These are phyloP conservation scores for Caenorhabditis virilis DNA, from an alignment of 2,888 invertebrate genomes.

Conservation along the genomic window DNA sequence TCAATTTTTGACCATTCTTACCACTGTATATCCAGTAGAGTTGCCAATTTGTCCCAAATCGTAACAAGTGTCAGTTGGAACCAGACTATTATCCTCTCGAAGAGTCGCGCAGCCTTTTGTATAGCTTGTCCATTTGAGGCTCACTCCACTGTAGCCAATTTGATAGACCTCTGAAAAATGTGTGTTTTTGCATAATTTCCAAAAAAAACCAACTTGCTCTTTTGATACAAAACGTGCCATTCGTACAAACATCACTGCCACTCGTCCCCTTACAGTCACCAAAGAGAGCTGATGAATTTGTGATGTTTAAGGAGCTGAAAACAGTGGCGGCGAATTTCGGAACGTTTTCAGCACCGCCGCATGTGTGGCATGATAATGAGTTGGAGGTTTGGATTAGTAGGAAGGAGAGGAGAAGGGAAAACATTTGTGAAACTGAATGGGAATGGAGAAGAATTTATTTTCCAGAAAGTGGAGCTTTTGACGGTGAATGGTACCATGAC, in stretches of 20 bases:
- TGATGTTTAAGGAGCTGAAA: conserved; percentile 18
- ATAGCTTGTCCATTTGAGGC: conserved; percentile 31
- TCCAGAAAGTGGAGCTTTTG: too few species aligned
- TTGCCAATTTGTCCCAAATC: conserved; percentile 20
- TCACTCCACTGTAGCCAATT: conserved; percentile 27
- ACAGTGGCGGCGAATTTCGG: conserved; percentile 23
- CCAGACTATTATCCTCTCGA: conserved; percentile 14
- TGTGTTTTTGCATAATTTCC: background rate
- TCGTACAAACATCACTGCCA: conserved; percentile 17
- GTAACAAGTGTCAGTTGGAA: conserved; percentile 17
- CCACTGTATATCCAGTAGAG: conserved; percentile 17
- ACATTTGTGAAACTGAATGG: too few species aligned
- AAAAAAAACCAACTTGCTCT: conserved; percentile 10
- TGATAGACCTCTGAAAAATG: conserved; percentile 27
- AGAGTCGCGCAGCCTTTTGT: conserved; percentile 27
- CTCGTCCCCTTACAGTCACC: conserved; percentile 23
- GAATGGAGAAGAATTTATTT: too few species aligned
- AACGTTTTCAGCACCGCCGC: conserved; percentile 29
- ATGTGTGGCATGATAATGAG: conserved; percentile 28
- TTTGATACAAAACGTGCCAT: conserved; percentile 27
- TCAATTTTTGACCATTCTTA: background rate
- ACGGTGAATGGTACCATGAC: too few species aligned
- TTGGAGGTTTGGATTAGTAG: too few species aligned
- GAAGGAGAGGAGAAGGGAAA: too few species aligned
- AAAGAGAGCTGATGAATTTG: conserved; percentile 1